Base-by-base conservation (phyloP, 2,888 invertebrate species). In the Cremastinae sp. region DNA sequence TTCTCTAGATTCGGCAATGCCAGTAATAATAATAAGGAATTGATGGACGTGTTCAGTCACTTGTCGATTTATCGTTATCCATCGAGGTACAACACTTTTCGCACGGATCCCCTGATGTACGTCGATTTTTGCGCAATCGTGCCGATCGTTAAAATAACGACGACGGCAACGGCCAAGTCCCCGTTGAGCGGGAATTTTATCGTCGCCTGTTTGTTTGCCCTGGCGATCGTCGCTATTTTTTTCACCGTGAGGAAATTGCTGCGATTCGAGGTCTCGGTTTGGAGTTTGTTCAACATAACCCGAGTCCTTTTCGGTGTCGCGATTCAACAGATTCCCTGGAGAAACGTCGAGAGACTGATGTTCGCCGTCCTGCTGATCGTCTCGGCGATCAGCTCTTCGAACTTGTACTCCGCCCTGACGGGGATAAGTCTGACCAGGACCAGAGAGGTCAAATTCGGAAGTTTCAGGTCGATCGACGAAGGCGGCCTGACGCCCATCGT, bases 351-450 rank as follows among this genome's bases (percentile, higher is more conserved):
- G 53, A 65, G 82, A 10, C 16, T 78, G 4, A 4, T 79, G 0
- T 71, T 79, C 7, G 49, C 61, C 5, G 45, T 53, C 10, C 16
- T 80, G 9, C 64, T 78, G 3, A 18, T 73, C 2, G 22, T 81
- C 1, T 80, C 81, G 10, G 49, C 78, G 0, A 68, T 68, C 0
- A 76, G 75, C 7, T 69, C 78, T 8, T 61, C 79, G 4, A 22
- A 62, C 4, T 74, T 79, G 36, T 81, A 79, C 36, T 43, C 65
- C 5, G 61, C 72, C 8, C 41, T 82, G 14, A 79, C 78, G 0
- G 18, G 71, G 34, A 16, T 75, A 10, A 76, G 74, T 41, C 36
- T 78, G 8, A 28, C 45, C 2, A 34, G n/a, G 0, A 45, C 28
- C 0, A 43, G 7, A 0, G 66, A 69, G 18, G 28, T 34, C 28